phyloP scores from a whole-genome alignment of 2,797 vertebrate genomes.

The Centroberyx gerrardi region DNA sequence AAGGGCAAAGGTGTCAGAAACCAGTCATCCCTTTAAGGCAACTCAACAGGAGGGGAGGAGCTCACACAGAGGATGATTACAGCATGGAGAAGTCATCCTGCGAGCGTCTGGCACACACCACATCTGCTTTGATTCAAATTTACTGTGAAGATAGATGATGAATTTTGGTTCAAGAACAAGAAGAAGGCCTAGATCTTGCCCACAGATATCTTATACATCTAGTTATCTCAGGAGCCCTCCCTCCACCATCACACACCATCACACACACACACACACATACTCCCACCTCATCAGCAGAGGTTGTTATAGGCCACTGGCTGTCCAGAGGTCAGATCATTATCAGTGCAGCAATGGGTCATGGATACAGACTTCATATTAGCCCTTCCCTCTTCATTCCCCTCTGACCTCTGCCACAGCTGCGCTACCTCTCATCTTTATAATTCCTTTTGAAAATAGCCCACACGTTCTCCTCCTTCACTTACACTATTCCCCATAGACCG shows the following conservation, averaged over 20 bases:
- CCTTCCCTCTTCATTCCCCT: conserved; percentile 71
- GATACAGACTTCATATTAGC: conserved; percentile 69
- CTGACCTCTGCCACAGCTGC: conserved; percentile 72
- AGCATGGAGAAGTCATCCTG: conserved; percentile 14
- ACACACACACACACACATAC: conserved; percentile 7
- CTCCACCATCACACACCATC: conserved; percentile 7
- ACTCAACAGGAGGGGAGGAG: conserved; percentile 39
- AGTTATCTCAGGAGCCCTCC: conserved; percentile 9
- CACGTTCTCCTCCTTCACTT: conserved; percentile 57
- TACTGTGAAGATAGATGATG: neutral
- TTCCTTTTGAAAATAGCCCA: conserved; percentile 61
- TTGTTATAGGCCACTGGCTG: conserved; percentile 53
- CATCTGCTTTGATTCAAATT: neutral
- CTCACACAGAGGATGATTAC: conserved; percentile 26
- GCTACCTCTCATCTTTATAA: conserved; percentile 70
- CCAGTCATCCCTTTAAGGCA: conserved; percentile 45
- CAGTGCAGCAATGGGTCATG: conserved; percentile 71
- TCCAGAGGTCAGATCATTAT: conserved; percentile 76
- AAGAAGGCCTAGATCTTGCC: neutral
- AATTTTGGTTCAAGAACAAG: neutral
- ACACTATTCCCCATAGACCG: conserved; percentile 32
- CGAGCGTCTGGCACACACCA: neutral
- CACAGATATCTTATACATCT: neutral
- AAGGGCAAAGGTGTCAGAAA: conserved; percentile 53
- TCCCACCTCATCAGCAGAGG: conserved; percentile 59